Percentiles rank a stretch among this genome's conserved stretches.
Evolutionary conservation across 2,113 vertebrate species (phyloP).

Genomic region (Pelusios castaneus): DNA sequence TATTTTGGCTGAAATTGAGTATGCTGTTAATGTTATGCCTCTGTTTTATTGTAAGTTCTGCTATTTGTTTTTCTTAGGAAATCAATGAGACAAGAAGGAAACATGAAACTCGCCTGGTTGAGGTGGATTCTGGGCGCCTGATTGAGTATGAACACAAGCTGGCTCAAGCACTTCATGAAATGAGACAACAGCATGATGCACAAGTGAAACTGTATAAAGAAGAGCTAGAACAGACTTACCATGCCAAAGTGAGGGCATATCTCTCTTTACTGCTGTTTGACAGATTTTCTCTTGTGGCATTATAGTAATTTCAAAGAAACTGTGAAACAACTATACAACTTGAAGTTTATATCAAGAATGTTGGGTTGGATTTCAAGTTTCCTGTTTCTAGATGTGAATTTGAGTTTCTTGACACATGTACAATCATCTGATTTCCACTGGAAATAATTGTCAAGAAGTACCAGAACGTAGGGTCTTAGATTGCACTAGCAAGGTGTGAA

Average conservation of each 20-base stretch:
- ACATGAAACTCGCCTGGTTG: slow-evolving; percentile 82
- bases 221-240: slow-evolving; percentile 85
- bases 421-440: neutral
- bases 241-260: slow-evolving; percentile 78
- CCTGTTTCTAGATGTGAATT: neutral
- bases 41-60: neutral
- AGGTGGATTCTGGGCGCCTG: slow-evolving; percentile 85
- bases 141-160: slow-evolving; percentile 88
- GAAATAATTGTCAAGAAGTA: neutral
- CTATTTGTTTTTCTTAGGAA: slow-evolving; percentile 75
- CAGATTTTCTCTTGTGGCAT: neutral
- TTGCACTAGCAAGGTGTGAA: fast-evolving
- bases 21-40: neutral
- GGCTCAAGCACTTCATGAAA: slow-evolving; percentile 83
- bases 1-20: neutral
- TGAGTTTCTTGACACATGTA: neutral
- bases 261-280: neutral
- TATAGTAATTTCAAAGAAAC: neutral
- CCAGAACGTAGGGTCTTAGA: fast-evolving
- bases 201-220: slow-evolving; percentile 87
- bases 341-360: neutral
- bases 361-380: neutral
- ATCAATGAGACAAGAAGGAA: slow-evolving; percentile 85
- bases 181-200: slow-evolving; percentile 86
- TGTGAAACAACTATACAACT: neutral